phyloP scores from a whole-genome alignment of 2,113 vertebrate genomes.

The Coracopsis vasa region DNA sequence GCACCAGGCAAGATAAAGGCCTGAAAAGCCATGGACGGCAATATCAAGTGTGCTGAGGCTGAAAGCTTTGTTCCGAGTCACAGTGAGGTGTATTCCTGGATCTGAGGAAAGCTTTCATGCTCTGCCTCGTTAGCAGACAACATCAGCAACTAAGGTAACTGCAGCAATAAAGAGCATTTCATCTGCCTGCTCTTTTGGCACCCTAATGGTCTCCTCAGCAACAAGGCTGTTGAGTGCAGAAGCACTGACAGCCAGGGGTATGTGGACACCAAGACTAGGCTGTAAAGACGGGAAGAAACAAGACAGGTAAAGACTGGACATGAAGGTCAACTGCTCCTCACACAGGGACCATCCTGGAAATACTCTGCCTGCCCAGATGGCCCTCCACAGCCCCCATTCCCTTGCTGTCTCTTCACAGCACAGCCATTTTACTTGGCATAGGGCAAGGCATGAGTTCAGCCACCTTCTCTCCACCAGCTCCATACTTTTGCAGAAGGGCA shows the following conservation, averaged over 20 bases:
- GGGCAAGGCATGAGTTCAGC: not conserved
- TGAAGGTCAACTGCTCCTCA: not conserved
- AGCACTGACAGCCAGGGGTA: not conserved
- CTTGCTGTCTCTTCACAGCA: not conserved
- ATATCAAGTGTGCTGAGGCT: not conserved
- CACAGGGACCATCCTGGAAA: not conserved
- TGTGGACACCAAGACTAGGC: not conserved
- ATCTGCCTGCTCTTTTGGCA: not conserved
- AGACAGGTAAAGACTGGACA: not conserved
- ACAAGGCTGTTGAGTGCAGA: constrained; percentile 8
- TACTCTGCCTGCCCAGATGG: not conserved
- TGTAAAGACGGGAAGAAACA: not conserved
- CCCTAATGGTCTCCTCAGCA: constrained; percentile 50
- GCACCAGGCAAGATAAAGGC: not conserved
- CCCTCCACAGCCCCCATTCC: not conserved
- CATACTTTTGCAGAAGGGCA: not conserved
- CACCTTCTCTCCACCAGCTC: not conserved
- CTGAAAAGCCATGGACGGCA: not conserved
- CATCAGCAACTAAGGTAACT: not conserved
- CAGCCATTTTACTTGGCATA: not conserved
- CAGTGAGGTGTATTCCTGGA: not conserved
- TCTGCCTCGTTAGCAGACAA: not conserved
- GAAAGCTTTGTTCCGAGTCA: not conserved
- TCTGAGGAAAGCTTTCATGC: not conserved
- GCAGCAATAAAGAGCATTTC: not conserved